Conservation (phyloP, 2,888 invertebrate species). For the Lasioglossum morio region DNA sequence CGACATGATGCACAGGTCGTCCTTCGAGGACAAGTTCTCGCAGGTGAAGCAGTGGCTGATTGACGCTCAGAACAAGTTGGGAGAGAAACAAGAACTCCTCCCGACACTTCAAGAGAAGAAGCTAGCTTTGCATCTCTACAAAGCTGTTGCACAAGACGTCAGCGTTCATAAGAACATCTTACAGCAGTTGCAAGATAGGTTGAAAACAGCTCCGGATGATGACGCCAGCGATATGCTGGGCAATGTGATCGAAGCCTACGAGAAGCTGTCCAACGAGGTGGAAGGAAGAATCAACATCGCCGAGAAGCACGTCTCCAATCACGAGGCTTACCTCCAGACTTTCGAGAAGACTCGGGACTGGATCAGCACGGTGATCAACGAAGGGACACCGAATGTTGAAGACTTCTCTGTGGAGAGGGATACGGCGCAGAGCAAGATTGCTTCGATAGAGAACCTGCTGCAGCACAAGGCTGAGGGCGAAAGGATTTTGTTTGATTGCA, state of each 20-base stretch:
- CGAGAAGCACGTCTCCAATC: conserved; percentile 91
- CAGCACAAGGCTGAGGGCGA: conserved; percentile 91
- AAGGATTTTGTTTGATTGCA: conserved; percentile 89
- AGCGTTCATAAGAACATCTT: conserved; percentile 93
- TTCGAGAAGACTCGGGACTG: conserved; percentile 94
- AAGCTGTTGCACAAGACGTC: conserved; percentile 93
- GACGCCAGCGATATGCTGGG: conserved; percentile 91
- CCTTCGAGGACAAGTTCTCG: conserved; percentile 96
- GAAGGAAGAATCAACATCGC: conserved; percentile 88
- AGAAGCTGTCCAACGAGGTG: conserved; percentile 88
- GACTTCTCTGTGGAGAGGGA: conserved; percentile 92
- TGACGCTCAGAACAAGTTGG: conserved; percentile 91
- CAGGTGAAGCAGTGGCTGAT: conserved; percentile 95
- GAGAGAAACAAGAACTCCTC: conserved; percentile 90
- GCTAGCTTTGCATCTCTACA: conserved; percentile 92
- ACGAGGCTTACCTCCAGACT: conserved; percentile 92
- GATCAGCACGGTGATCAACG: conserved; percentile 91
- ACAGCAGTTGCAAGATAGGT: conserved; percentile 93
- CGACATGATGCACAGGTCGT: conserved; percentile 94
- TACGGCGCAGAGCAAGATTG: conserved; percentile 90
- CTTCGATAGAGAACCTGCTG: conserved; percentile 91
- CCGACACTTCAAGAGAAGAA: conserved; percentile 95
- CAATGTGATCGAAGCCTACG: conserved; percentile 91
- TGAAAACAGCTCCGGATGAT: conserved; percentile 91
- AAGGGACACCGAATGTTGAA: conserved; percentile 90